Evolutionary conservation across 2,888 invertebrate species (phyloP), one percentile per base, ranked within the genome.

Genomic region (Sminthurinus aureus): DNA sequence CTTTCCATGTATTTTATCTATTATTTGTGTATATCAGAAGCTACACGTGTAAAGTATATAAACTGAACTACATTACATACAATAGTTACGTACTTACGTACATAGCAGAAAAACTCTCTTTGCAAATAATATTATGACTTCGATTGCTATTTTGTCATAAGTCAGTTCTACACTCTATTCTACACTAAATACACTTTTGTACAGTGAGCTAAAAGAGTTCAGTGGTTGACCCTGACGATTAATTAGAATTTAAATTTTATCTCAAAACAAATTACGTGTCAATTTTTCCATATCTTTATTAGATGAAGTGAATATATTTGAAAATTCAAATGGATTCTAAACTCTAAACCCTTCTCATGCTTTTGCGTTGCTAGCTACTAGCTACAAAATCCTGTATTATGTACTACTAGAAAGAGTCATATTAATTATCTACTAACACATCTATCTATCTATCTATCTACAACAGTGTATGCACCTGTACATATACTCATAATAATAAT

Each of bases 171-270:
- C 38, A 38, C 38, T 38, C 3, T 38, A 38, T 38, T 38, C 38
- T 38, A 38, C 38, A 38, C 38, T 38, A 1, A 38, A 38, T 6
- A 1, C 38, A 38, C 3, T 38, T 38, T 38, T 38, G 38, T 38
- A 38, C 38, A 38, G 38, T 38, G 6, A 71, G 71, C 71, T 15
- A 71, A 71, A 13, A 71, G 8, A 58, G 58, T 18, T 58, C 58
- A 58, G 24, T 26, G 71, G 24, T 13, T 71, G 71, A 71, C 71
- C 71, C 71, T 71, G 71, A 71, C 71, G 26, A 71, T 71, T 71
- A 71, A 71, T 71, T 71, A 71, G 71, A 71, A 71, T 71, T 71
- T 71, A 71, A 71, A 26, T 71, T 24, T 71, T 71, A 71, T 71
- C 71, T 71, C 71, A 71, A 71, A 71, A 71, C 24, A 71, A 71